Evolutionary conservation across 2,888 invertebrate species (phyloP).

Genomic region (Chouioia cunea): DNA sequence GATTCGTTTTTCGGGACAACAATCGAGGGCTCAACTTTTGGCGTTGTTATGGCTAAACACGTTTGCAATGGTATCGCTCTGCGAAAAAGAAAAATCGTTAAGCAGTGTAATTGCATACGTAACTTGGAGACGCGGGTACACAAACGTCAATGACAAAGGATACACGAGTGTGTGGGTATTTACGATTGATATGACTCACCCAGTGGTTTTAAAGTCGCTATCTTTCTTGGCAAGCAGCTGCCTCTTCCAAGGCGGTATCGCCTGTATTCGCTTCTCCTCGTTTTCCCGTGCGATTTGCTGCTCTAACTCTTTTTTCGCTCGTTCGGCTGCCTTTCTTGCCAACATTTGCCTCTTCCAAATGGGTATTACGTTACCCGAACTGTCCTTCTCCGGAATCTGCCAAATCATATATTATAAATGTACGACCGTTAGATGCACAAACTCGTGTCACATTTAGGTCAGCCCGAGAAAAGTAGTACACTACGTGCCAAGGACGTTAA

Average conservation of each 20-base stretch:
- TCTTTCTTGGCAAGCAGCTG: conserved; percentile 88
- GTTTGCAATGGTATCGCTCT: conserved; percentile 47
- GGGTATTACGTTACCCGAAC: conserved; percentile 89
- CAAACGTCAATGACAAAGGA: neutral
- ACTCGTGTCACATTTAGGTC: no score
- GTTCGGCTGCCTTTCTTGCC: conserved; percentile 94
- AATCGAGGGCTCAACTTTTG: conserved; percentile 51
- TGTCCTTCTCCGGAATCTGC: conserved; percentile 90
- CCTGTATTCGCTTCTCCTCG: conserved; percentile 84
- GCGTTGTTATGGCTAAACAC: conserved; percentile 41
- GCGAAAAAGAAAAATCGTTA: neutral
- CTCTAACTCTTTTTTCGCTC: conserved; percentile 90
- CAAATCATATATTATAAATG: conserved; percentile 62
- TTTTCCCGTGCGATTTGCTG: conserved; percentile 87
- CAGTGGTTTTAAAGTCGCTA: conserved; percentile 63
- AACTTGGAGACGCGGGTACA: neutral
- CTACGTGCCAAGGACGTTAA: no score
- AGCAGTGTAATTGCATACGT: neutral
- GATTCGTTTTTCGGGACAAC: conserved; percentile 52
- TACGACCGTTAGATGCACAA: neutral
- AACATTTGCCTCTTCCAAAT: conserved; percentile 97
- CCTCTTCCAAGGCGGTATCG: conserved; percentile 95
- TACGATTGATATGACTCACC: conserved; percentile 17
- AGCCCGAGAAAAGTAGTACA: no score
- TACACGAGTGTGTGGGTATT: no score